phyloP scores from a whole-genome alignment of 2,797 vertebrate genomes.

The Pteronotus mesoamericanus region DNA sequence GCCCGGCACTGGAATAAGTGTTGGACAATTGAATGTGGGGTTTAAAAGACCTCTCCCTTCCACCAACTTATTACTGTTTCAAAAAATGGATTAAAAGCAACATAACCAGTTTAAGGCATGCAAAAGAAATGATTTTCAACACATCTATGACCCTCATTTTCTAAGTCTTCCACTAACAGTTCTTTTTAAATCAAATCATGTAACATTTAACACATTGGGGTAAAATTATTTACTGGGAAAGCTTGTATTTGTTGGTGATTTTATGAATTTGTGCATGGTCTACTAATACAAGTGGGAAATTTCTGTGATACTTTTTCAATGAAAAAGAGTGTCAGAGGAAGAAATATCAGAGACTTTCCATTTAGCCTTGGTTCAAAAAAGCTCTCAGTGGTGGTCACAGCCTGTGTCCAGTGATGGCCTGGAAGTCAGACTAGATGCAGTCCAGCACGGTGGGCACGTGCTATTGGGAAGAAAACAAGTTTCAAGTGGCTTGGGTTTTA shows the following conservation, averaged over 20 bases:
- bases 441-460: not conserved
- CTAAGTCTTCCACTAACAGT: not conserved
- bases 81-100: not conserved
- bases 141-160: not conserved
- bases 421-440: not conserved
- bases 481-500: not conserved
- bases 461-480: not conserved
- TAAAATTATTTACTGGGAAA: constrained; percentile 25
- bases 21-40: not conserved
- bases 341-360: not conserved
- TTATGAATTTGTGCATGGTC: not conserved
- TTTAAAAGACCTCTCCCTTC: not conserved
- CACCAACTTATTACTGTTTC: not conserved
- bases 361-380: not conserved
- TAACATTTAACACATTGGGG: not conserved
- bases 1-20: not conserved
- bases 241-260: not conserved
- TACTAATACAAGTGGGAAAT: not conserved
- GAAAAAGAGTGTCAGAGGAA: not conserved
- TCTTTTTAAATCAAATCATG: constrained; percentile 33
- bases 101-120: not conserved
- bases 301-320: not conserved
- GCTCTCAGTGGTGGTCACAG: not conserved
- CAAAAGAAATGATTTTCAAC: constrained; percentile 3
- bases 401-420: not conserved